Evolutionary conservation across 2,797 vertebrate genomes (phyloP).

Genomic region (Manis javanica): DNA sequence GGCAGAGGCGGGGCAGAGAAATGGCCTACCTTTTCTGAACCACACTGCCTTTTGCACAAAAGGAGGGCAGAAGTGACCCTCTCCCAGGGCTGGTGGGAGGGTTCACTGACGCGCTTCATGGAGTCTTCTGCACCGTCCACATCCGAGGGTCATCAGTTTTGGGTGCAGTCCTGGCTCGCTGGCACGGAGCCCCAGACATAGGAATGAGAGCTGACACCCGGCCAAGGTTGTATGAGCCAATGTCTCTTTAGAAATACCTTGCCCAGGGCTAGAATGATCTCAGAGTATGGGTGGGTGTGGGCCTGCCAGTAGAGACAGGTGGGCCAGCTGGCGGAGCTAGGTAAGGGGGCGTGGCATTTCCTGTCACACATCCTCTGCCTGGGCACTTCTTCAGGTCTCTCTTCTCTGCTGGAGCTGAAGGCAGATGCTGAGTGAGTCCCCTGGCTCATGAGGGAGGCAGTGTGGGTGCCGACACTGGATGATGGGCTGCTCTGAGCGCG

Average conservation of each 20-base stretch:
- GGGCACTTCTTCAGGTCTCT: background rate
- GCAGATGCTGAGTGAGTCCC: too few species aligned
- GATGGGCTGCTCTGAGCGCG: fast-evolving
- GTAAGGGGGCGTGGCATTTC: background rate
- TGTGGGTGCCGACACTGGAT: fast-evolving
- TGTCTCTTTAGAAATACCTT: background rate
- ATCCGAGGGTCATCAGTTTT: background rate
- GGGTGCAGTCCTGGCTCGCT: background rate
- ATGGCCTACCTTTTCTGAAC: too few species aligned
- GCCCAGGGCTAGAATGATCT: constrained; percentile 44
- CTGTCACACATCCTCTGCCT: background rate
- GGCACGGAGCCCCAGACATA: background rate
- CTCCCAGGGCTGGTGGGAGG: background rate
- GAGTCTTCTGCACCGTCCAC: background rate
- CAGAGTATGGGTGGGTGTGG: constrained; percentile 34
- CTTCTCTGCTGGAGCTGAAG: background rate
- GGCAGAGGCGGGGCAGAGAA: background rate
- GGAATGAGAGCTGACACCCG: background rate
- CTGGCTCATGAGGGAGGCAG: background rate
- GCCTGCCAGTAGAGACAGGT: constrained; percentile 28
- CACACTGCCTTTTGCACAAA: background rate
- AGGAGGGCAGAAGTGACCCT: background rate
- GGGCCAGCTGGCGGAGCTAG: background rate
- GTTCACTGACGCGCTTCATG: fast-evolving
- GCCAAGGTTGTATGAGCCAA: background rate